These are phyloP conservation scores for Disparrhopalites patrizii DNA, from an alignment of 2,888 invertebrate species.

Conservation along the genomic window DNA sequence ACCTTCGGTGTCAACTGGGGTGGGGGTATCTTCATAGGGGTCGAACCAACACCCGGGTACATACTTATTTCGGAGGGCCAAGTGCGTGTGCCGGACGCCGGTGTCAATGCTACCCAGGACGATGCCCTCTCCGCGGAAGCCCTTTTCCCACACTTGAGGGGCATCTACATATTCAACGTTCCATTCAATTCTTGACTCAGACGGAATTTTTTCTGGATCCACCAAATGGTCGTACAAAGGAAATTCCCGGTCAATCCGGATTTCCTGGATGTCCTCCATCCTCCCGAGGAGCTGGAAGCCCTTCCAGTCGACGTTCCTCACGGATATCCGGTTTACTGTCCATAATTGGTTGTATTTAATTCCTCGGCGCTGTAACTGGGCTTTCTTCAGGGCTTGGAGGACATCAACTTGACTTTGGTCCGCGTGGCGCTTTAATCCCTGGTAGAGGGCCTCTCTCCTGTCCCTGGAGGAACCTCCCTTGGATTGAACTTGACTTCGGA, in stretches of 20 bases:
- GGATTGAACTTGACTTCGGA: too few species aligned
- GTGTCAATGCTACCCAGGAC: constrained; percentile 27
- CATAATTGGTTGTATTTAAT: background rate
- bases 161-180: background rate
- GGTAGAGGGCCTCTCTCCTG: background rate
- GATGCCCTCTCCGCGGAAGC: background rate
- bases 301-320: background rate
- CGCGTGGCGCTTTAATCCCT: background rate
- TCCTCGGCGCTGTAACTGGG: background rate
- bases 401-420: background rate
- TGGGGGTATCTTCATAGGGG: background rate
- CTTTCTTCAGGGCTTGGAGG: background rate
- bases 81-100: constrained; percentile 24
- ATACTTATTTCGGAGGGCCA: constrained; percentile 13
- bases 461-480: too few species aligned
- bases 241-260: background rate
- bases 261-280: background rate
- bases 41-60: constrained; percentile 21
- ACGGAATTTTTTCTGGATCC: background rate
- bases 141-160: background rate
- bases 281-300: background rate
- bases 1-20: constrained; percentile 25
- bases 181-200: background rate
- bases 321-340: background rate
- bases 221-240: background rate